phyloP scores from a whole-genome alignment of 37 sponge, comb jelly and placozoan genomes.

The Hormiphora californensis region DNA sequence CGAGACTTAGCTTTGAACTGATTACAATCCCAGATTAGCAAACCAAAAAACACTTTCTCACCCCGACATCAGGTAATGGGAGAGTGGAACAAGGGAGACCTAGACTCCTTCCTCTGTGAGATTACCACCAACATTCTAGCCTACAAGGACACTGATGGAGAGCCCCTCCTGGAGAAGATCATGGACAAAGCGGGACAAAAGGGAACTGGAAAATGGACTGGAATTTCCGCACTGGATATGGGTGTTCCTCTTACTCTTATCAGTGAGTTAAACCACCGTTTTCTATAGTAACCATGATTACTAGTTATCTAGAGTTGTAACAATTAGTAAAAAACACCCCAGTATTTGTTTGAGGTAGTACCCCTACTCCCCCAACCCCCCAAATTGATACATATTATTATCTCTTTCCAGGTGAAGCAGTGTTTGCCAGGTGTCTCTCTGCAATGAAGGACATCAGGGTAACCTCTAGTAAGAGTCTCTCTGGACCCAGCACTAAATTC shows the following conservation, averaged over 20 bases:
- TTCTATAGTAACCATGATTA: conserved; percentile 87
- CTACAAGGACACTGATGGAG: conserved; percentile 85
- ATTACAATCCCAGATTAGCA: too few species aligned
- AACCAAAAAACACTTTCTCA: too few species aligned
- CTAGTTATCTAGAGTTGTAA: conserved; percentile 83
- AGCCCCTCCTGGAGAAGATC: conserved; percentile 86
- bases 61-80: conserved; percentile 71
- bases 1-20: too few species aligned
- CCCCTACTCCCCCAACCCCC: too few species aligned
- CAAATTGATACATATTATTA: neutral
- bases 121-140: conserved; percentile 83
- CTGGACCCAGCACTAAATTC: conserved; percentile 62
- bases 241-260: conserved; percentile 96
- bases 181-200: conserved; percentile 93
- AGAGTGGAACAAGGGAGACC: conserved; percentile 95
- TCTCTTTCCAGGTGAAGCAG: conserved; percentile 73
- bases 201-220: conserved; percentile 99
- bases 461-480: conserved; percentile 67
- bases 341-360: too few species aligned
- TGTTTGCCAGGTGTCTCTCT: conserved; percentile 91
- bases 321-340: too few species aligned
- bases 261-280: conserved; percentile 58
- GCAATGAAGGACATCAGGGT: conserved; percentile 84
- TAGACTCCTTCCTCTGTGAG: conserved; percentile 95
- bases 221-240: conserved; percentile 89